A percentile compares a stretch with the other conserved stretches of the same genome.
phyloP scores from a whole-genome alignment of 1,140 invertebrate genomes.

The Neocloeon triangulifer region DNA sequence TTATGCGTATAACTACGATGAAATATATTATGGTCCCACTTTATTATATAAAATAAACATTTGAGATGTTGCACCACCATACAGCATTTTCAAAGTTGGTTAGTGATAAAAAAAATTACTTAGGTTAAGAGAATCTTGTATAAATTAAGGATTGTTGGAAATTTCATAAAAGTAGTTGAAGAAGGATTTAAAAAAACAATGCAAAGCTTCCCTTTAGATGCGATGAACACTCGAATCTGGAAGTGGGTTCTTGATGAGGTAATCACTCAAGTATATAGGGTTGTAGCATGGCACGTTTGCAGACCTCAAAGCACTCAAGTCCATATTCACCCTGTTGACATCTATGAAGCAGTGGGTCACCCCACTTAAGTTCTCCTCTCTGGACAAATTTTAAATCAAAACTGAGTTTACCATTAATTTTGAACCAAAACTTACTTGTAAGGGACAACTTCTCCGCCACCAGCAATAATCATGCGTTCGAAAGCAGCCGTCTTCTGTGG shows the following conservation, averaged over 20 bases:
- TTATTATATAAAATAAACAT: no score
- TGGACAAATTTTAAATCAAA: conserved; percentile 3
- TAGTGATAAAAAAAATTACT: no score
- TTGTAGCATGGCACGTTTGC: conserved; percentile 26
- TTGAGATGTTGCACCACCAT: no score
- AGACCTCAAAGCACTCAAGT: conserved; percentile 21
- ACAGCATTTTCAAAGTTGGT: no score
- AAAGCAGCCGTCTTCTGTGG: conserved; percentile 35
- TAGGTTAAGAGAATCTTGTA: no score
- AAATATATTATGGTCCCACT: no score
- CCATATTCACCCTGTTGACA: conserved; percentile 21
- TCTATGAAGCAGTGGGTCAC: conserved; percentile 32
- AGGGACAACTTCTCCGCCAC: conserved; percentile 38
- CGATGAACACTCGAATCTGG: conserved; percentile 18
- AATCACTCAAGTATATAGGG: conserved; percentile 29
- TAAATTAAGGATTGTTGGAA: no score
- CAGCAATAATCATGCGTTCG: conserved; percentile 40
- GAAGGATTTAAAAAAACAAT: no score
- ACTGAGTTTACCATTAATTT: conserved; percentile 16
- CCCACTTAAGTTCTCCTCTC: conserved; percentile 7
- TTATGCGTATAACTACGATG: no score
- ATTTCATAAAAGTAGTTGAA: no score
- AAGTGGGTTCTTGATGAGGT: conserved; percentile 18
- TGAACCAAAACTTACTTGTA: conserved; percentile 17
- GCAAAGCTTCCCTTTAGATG: no score